Evolutionary conservation across 2,113 vertebrate genomes (phyloP).

Genomic region (Acanthisitta chloris): DNA sequence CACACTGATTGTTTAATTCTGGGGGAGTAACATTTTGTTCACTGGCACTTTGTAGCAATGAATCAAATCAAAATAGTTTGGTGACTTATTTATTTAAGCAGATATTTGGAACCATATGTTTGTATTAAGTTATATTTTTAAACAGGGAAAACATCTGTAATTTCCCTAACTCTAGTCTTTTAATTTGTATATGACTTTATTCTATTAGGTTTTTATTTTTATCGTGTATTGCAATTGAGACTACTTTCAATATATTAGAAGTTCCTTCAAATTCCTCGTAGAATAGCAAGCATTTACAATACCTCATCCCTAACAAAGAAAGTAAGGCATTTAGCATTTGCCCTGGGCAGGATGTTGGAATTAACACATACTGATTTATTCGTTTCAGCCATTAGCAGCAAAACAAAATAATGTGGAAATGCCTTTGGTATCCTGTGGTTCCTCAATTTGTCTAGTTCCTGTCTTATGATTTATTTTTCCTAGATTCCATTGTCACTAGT

Average conservation of each 20-base stretch:
- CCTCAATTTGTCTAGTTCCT: constrained; percentile 71
- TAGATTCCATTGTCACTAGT: constrained; percentile 73
- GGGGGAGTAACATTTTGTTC: not conserved
- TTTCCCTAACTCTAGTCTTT: not conserved
- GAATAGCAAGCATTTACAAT: not conserved
- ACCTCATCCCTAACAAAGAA: not conserved
- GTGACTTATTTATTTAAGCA: not conserved
- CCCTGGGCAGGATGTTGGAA: constrained; percentile 51
- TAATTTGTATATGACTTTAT: not conserved
- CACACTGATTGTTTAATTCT: not conserved
- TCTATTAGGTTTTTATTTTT: not conserved
- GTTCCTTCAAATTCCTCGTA: not conserved
- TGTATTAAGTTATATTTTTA: not conserved
- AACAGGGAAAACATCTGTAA: not conserved
- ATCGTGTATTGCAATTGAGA: not conserved
- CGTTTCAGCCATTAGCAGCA: constrained; percentile 66
- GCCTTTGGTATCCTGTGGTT: constrained; percentile 66
- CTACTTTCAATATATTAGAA: not conserved
- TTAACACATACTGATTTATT: constrained; percentile 73
- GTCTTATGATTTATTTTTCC: constrained; percentile 80
- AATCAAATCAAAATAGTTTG: not conserved
- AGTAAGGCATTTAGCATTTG: constrained; percentile 31
- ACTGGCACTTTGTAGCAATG: not conserved
- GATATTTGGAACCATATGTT: not conserved
- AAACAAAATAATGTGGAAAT: constrained; percentile 62